Evolutionary conservation across 2,888 invertebrate species (phyloP).

Genomic region (Apotomis capreana): DNA sequence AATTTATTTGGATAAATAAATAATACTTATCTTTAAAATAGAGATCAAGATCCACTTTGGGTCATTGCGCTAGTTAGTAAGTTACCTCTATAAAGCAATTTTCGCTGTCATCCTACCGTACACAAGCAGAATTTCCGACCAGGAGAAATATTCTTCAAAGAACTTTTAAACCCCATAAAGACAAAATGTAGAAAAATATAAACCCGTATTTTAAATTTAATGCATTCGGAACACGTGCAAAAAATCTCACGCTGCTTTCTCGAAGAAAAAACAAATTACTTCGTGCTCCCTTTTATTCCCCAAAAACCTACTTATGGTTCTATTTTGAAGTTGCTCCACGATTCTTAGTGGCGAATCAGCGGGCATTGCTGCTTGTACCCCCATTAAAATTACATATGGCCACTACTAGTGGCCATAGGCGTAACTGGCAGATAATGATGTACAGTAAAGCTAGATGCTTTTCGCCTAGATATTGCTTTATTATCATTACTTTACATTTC

Average conservation of each 20-base stretch:
- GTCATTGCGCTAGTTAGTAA: too few species aligned
- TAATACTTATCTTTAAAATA: too few species aligned
- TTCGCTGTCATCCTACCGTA: too few species aligned
- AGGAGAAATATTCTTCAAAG: background rate
- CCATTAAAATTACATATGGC: background rate
- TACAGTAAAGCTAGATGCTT: background rate
- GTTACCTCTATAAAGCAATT: too few species aligned
- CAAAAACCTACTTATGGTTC: background rate
- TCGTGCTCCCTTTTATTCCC: slow-evolving; percentile 14
- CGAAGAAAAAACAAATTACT: slow-evolving; percentile 22
- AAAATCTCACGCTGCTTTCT: slow-evolving; percentile 32
- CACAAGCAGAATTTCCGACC: too few species aligned
- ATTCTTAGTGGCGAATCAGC: background rate
- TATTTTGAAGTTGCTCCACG: slow-evolving; percentile 48
- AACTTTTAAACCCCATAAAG: background rate
- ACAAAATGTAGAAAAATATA: slow-evolving; percentile 10
- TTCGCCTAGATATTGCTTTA: background rate
- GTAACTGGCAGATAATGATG: background rate
- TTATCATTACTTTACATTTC: background rate
- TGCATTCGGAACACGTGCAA: slow-evolving; percentile 33
- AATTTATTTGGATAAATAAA: too few species aligned
- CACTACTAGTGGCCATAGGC: background rate
- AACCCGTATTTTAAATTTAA: slow-evolving; percentile 14
- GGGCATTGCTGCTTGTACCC: background rate
- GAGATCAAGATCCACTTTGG: too few species aligned